Evolutionary conservation across 2,797 vertebrate species (phyloP).

Genomic region (Lutjanus campechanus): DNA sequence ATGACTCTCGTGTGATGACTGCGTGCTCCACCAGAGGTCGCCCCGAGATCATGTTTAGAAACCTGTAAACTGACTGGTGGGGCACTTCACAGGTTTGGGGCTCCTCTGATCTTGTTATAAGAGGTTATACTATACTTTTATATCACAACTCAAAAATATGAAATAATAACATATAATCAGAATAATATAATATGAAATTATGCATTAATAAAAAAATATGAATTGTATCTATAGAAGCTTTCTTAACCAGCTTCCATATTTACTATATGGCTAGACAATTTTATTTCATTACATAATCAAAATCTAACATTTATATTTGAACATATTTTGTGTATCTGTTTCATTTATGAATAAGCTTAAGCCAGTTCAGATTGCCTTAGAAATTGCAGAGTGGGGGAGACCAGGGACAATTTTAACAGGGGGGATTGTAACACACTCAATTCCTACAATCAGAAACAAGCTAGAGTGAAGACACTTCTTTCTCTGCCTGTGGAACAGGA

Average conservation of each 20-base stretch:
- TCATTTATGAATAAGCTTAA: background rate
- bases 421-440: too few relatives aligned
- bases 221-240: background rate
- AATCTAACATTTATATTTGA: background rate
- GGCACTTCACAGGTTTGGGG: background rate
- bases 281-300: background rate
- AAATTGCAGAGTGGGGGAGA: background rate
- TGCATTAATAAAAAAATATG: background rate
- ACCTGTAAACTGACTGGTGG: background rate
- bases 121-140: background rate
- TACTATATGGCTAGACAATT: background rate
- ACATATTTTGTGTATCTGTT: background rate
- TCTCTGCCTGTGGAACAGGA: too few relatives aligned
- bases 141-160: background rate
- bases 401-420: too few relatives aligned
- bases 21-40: slow-evolving; percentile 55
- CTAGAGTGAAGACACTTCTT: too few relatives aligned
- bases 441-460: too few relatives aligned
- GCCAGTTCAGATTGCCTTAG: background rate
- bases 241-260: background rate
- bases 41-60: slow-evolving; percentile 3
- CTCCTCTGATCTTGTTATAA: background rate
- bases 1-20: background rate
- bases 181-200: background rate
- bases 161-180: background rate